Percentiles rank a stretch among this genome's conserved stretches.
Evolutionary conservation across 2,797 vertebrate genomes (phyloP).

Genomic region (Simalia tracyae): DNA sequence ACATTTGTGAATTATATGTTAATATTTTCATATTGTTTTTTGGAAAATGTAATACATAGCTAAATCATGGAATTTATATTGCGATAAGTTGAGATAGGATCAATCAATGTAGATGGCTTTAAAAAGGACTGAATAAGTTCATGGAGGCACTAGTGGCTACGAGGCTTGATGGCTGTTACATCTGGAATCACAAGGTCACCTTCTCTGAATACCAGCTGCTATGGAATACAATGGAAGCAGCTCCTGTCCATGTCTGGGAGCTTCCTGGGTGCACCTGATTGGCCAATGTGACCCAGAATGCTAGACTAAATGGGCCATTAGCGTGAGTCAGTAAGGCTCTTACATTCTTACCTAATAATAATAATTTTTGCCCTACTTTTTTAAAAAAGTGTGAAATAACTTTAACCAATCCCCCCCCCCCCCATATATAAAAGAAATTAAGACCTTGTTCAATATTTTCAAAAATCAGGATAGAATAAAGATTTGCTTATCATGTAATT

Average conservation of each 20-base stretch:
- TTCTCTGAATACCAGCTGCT: not conserved
- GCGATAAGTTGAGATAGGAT: not conserved
- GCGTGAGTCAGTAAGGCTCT: not conserved
- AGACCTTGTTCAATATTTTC: not conserved
- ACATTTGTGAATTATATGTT: not conserved
- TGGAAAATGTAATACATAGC: not conserved
- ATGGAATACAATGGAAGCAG: not conserved
- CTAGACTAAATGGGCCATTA: not conserved
- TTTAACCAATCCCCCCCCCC: not conserved
- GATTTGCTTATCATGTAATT: conserved; percentile 1
- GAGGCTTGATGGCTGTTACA: not conserved
- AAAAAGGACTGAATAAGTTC: not conserved
- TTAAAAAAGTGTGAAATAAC: not conserved
- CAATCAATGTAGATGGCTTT: not conserved
- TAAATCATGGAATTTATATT: not conserved
- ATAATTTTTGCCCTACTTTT: not conserved
- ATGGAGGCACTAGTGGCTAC: not conserved
- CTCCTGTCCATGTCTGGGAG: not conserved
- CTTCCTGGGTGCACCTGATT: not conserved
- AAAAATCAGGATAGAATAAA: conserved; percentile 13
- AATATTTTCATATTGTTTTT: not conserved
- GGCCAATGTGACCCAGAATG: not conserved
- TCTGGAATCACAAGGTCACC: not conserved
- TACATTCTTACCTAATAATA: not conserved
- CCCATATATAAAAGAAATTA: not conserved